phyloP scores from a whole-genome alignment of 1,140 invertebrate species.

The Drosophila murphyi region DNA sequence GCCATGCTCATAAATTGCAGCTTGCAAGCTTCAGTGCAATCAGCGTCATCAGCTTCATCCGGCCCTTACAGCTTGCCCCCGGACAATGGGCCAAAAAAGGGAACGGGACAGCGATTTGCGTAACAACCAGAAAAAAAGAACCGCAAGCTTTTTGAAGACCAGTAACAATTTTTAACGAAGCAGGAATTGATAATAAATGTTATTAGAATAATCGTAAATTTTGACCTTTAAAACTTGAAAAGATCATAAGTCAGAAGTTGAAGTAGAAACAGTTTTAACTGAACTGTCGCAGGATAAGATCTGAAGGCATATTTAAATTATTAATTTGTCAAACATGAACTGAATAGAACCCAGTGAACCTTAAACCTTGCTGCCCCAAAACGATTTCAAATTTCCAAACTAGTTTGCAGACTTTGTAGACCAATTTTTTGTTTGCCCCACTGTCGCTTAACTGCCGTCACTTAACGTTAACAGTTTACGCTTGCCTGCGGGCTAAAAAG shows the following conservation, averaged over 20 bases:
- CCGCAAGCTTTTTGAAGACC: background rate
- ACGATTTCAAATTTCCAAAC: constrained; percentile 3
- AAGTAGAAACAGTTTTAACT: too few relatives aligned
- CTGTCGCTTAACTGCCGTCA: constrained; percentile 80
- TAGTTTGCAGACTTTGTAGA: background rate
- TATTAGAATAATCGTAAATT: background rate
- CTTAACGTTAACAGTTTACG: constrained; percentile 83
- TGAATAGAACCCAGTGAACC: background rate
- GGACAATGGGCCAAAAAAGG: constrained; percentile 46
- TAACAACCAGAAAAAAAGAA: constrained; percentile 31
- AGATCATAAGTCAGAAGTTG: too few relatives aligned
- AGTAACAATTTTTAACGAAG: constrained; percentile 20
- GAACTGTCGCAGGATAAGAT: too few relatives aligned
- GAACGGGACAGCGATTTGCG: background rate
- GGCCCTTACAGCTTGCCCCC: constrained; percentile 52
- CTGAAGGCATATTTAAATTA: background rate
- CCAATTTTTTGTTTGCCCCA: constrained; percentile 41
- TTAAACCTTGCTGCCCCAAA: background rate
- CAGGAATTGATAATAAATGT: constrained; percentile 9
- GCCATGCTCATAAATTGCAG: constrained; percentile 78
- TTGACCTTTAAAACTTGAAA: too few relatives aligned
- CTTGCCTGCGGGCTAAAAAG: constrained; percentile 80
- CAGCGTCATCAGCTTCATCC: constrained; percentile 82
- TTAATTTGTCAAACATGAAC: background rate
- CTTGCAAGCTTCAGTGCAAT: constrained; percentile 82